Evolutionary conservation across 2,888 invertebrate species (phyloP).

Genomic region (Scaptomyza flava): DNA sequence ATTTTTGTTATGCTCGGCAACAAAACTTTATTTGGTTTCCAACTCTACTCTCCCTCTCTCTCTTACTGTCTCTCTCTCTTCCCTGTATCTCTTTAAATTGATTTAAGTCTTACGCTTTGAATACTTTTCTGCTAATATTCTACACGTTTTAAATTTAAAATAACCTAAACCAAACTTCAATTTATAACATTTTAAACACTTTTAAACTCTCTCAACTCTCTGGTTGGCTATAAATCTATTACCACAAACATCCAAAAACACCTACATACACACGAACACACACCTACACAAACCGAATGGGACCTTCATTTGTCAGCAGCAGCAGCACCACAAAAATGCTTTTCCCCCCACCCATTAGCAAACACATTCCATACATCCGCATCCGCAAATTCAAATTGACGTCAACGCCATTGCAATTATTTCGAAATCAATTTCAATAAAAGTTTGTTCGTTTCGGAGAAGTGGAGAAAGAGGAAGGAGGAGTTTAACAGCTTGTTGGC

Average conservation of each 20-base stretch:
- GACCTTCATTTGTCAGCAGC: conserved; percentile 43
- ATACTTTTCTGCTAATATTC: background rate
- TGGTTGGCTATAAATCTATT: conserved; percentile 67
- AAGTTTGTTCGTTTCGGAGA: conserved; percentile 49
- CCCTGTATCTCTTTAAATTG: background rate
- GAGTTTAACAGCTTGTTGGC: conserved; percentile 69
- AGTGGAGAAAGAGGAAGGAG: no score
- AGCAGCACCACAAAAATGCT: conserved; percentile 21
- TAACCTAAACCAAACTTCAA: conserved; percentile 3
- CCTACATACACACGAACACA: no score
- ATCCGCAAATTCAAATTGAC: conserved; percentile 65
- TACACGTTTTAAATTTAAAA: no score
- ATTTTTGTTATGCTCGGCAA: background rate
- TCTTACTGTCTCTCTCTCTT: background rate
- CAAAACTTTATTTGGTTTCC: background rate
- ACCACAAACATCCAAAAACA: conserved; percentile 23
- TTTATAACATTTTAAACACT: conserved; percentile 59
- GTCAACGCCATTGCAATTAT: conserved; percentile 77
- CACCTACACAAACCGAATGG: conserved; percentile 3
- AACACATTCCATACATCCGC: conserved; percentile 1
- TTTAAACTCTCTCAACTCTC: conserved; percentile 2
- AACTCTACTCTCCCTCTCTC: background rate
- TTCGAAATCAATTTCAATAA: conserved; percentile 79
- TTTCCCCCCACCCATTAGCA: conserved; percentile 6
- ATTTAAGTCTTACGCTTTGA: conserved; percentile 6